Conservation (phyloP, 2,113 vertebrate species). For the Oryzias javanicus region DNA sequence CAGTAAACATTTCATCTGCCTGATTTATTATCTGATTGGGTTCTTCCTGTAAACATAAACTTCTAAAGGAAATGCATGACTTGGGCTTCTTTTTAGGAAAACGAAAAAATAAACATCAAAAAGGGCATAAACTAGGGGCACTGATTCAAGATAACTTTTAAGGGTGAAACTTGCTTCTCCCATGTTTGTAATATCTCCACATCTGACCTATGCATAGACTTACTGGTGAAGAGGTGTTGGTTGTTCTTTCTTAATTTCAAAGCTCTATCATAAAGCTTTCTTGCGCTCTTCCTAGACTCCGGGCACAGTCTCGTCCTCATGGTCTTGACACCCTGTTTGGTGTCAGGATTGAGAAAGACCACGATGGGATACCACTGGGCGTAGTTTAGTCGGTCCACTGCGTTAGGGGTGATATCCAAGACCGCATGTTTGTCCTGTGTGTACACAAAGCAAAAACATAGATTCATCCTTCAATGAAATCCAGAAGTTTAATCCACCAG, state of each 20-base stretch:
- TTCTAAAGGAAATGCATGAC: neutral
- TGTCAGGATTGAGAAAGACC: slow-evolving; percentile 96
- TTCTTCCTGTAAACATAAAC: neutral
- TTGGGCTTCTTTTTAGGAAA: neutral
- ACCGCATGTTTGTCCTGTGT: slow-evolving; percentile 94
- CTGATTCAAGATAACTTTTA: neutral
- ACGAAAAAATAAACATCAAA: neutral
- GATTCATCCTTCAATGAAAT: neutral
- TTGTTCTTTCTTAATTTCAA: slow-evolving; percentile 98
- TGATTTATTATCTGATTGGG: neutral
- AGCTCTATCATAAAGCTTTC: slow-evolving; percentile 93
- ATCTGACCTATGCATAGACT: slow-evolving; percentile 55
- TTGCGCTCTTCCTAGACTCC: slow-evolving; percentile 94
- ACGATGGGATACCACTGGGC: slow-evolving; percentile 99
- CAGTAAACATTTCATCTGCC: neutral
- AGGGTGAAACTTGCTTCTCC: neutral
- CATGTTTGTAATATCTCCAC: neutral
- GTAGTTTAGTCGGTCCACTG: slow-evolving; percentile 97
- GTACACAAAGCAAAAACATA: slow-evolving; percentile 7
- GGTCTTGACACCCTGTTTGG: slow-evolving; percentile 95
- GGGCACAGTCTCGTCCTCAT: slow-evolving; percentile 95
- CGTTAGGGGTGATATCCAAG: slow-evolving; percentile 98
- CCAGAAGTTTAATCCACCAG: slow-evolving; percentile 38
- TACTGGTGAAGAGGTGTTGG: slow-evolving; percentile 97
- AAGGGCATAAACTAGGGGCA: neutral